Evolutionary conservation across 1,140 invertebrate species (phyloP), one percentile per base, ranked within the genome.

Genomic region (Cherax quadricarinatus): DNA sequence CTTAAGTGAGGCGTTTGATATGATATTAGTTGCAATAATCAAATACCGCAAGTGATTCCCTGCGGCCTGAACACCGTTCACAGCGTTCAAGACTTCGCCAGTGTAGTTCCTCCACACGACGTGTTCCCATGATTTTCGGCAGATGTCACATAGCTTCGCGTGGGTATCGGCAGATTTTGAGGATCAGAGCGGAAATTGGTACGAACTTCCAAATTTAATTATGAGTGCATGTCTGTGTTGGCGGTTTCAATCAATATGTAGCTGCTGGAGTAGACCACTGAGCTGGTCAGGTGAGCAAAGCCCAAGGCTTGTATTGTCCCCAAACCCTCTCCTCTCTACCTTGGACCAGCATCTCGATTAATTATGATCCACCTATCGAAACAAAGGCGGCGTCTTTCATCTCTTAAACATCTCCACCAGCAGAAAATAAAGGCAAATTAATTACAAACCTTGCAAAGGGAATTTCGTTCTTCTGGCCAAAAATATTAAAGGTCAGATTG

Each of bases 381-480:
- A 90, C 84, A 90, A 80, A 62, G 70, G 89, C 89, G 89, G 89
- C 89, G 82, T 85, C 89, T 90, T 90, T 90, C 89, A 90, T 90
- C 89, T 90, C 81, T 90, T 10, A 90, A 90, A 79, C 89, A 90
- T 90, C 89, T 90, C 85, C 89, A 85, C 82, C 73, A 66, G 9
- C 57, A 78, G 89, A 90, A 90, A 90, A 90, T 90, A 90, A 90
- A 90, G 81, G 89, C 89, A 90, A 90, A 90, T 90, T 90, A 90
- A 85, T 90, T 90, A 90, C 70, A 78, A 48, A 30, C 81, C 18
- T 16, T 60, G 73, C 70, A 51, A 24, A 30, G 89, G 81, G 49
- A 78, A 51, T 85, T 48, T 90, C 62, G 70, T 62, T 82, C 62
- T 62, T 90, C 16, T 5, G 81, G 12, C 57, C 7, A 30, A 14